Evolutionary conservation across 1,140 invertebrate genomes (phyloP).

Genomic region (Drosophila mayri): DNA sequence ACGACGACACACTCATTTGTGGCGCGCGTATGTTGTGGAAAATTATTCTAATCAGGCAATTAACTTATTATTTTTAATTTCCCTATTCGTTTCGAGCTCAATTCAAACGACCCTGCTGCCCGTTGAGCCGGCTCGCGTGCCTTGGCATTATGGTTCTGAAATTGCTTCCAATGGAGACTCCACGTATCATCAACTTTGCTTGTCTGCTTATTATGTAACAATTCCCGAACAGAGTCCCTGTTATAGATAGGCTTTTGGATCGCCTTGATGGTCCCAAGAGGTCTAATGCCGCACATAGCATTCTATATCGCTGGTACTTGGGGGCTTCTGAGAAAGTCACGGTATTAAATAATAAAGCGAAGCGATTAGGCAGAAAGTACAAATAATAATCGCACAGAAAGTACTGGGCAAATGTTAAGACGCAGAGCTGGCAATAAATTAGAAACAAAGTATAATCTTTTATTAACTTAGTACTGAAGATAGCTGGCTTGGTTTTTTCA

Average conservation of each 20-base stretch:
- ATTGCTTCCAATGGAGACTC: slow-evolving; percentile 7
- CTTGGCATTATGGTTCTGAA: slow-evolving; percentile 25
- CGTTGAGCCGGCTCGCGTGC: slow-evolving; percentile 47
- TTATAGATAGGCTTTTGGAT: slow-evolving; percentile 1
- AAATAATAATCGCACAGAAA: not conserved
- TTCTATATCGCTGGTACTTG: not conserved
- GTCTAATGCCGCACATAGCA: not conserved
- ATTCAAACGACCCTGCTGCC: slow-evolving; percentile 37
- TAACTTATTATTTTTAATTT: slow-evolving; percentile 78
- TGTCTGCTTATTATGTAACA: slow-evolving; percentile 27
- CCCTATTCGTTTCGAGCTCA: slow-evolving; percentile 16
- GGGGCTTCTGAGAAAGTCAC: slow-evolving; percentile 1
- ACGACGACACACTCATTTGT: slow-evolving; percentile 2
- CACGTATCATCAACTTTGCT: slow-evolving; percentile 4
- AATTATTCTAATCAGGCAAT: slow-evolving; percentile 77
- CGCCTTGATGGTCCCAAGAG: not conserved
- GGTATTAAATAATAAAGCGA: not conserved
- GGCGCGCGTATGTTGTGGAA: slow-evolving; percentile 22
- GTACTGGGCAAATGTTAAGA: not conserved
- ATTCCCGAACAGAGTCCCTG: not conserved
- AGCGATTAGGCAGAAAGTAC: not conserved
- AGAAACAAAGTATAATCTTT: not conserved
- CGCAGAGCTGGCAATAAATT: not conserved
- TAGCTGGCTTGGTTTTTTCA: not conserved
- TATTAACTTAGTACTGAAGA: not conserved